Conservation (phyloP, 2,797 vertebrate genomes). For the Clangula hyemalis region DNA sequence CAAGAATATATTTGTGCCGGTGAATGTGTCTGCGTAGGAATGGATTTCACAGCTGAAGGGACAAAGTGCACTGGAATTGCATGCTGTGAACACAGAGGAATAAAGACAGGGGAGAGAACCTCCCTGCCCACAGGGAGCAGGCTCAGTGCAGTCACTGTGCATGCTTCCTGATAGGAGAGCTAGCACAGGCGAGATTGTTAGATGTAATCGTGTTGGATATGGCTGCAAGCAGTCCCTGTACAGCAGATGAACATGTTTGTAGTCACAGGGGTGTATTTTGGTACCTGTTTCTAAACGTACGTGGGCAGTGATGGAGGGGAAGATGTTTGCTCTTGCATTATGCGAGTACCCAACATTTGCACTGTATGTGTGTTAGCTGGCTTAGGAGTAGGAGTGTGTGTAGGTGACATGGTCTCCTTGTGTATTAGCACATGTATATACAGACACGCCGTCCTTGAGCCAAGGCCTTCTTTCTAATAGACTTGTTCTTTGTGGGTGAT, state of each 20-base stretch:
- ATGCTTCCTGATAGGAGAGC: not conserved
- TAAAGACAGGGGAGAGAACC: not conserved
- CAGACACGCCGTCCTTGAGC: not conserved
- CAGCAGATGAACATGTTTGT: not conserved
- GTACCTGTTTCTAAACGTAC: not conserved
- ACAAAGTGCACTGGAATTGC: not conserved
- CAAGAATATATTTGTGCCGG: not conserved
- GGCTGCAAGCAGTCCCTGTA: not conserved
- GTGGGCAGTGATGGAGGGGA: not conserved
- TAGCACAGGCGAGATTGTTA: accelerated
- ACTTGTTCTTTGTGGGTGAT: not conserved
- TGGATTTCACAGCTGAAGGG: not conserved
- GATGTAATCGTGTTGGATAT: not conserved
- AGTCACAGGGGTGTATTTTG: not conserved
- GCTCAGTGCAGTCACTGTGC: not conserved
- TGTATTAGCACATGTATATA: not conserved
- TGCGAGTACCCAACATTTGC: not conserved
- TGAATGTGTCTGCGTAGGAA: not conserved
- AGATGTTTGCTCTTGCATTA: not conserved
- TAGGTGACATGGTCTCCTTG: not conserved
- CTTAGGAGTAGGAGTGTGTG: not conserved
- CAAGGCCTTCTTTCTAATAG: not conserved
- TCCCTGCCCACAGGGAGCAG: not conserved
- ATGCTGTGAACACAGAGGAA: not conserved
- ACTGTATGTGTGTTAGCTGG: accelerated